These are phyloP conservation scores for Pocillopora damicornis DNA, from an alignment of 64 coral and sea anemone genomes.

Conservation along the genomic window DNA sequence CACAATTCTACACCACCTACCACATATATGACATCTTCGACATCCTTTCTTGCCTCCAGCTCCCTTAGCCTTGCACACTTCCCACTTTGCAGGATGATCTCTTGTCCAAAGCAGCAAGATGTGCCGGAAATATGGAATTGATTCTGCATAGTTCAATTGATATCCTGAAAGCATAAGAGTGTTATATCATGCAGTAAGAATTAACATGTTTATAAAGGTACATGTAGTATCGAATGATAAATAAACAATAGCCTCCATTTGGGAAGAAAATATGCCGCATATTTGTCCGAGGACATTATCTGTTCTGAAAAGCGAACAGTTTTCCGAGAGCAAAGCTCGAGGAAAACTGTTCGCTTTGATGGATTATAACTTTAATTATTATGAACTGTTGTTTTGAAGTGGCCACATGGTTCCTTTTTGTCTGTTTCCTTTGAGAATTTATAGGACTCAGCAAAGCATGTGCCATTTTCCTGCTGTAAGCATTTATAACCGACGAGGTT, in stretches of 20 bases:
- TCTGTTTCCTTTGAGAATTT: too few relatives aligned
- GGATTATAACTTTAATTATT: not conserved
- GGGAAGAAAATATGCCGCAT: too few relatives aligned
- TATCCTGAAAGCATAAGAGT: slow-evolving; percentile 30
- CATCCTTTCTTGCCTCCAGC: slow-evolving; percentile 39
- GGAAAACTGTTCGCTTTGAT: too few relatives aligned
- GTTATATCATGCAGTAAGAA: not conserved
- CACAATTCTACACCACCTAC: slow-evolving; percentile 9
- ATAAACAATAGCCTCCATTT: too few relatives aligned
- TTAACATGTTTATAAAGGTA: not conserved
- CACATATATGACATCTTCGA: slow-evolving; percentile 41
- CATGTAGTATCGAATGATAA: not conserved
- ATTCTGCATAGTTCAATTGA: slow-evolving; percentile 22
- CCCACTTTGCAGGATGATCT: slow-evolving; percentile 40
- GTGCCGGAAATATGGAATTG: not conserved
- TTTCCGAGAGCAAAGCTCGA: too few relatives aligned
- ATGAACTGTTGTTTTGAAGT: not conserved
- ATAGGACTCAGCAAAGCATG: too few relatives aligned
- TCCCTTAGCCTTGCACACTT: slow-evolving; percentile 40
- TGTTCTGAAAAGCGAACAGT: too few relatives aligned
- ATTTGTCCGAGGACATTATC: too few relatives aligned
- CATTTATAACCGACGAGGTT: too few relatives aligned
- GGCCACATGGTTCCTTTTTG: too few relatives aligned
- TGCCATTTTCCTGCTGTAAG: too few relatives aligned
- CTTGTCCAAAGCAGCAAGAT: slow-evolving; percentile 23